Percentiles rank a stretch among this genome's conserved stretches.
phyloP scores from a whole-genome alignment of 2,888 invertebrate species.

The Ramazzottius varieornatus region DNA sequence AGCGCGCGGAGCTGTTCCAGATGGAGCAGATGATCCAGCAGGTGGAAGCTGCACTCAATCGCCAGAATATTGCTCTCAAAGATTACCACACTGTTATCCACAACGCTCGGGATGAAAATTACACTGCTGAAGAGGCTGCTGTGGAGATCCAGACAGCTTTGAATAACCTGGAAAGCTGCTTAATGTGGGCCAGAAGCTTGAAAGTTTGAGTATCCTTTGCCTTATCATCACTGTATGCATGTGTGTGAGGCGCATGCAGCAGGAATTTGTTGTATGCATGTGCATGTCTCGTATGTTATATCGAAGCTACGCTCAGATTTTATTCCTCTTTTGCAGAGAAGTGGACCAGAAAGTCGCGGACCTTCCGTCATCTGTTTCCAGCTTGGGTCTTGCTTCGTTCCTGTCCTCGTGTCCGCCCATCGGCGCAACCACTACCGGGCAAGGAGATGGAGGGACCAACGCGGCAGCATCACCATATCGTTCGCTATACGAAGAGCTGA shows the following conservation, averaged over 20 bases:
- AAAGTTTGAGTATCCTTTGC: too few relatives aligned
- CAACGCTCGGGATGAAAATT: not conserved
- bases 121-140: not conserved
- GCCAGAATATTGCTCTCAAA: not conserved
- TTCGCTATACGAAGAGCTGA: conserved; percentile 1
- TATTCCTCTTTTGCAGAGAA: not conserved
- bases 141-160: too few relatives aligned
- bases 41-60: not conserved
- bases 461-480: not conserved
- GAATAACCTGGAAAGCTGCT: too few relatives aligned
- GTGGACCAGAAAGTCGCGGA: not conserved
- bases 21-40: not conserved
- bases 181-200: too few relatives aligned
- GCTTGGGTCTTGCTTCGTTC: not conserved
- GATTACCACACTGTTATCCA: not conserved
- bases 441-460: too few relatives aligned
- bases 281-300: too few relatives aligned
- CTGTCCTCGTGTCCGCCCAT: not conserved
- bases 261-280: too few relatives aligned
- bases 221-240: too few relatives aligned
- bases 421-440: not conserved
- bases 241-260: too few relatives aligned
- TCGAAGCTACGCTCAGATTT: too few relatives aligned
- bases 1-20: not conserved
- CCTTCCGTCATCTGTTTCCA: not conserved